phyloP scores from a whole-genome alignment of 1,140 invertebrate genomes.

The Drosophila serrata region DNA sequence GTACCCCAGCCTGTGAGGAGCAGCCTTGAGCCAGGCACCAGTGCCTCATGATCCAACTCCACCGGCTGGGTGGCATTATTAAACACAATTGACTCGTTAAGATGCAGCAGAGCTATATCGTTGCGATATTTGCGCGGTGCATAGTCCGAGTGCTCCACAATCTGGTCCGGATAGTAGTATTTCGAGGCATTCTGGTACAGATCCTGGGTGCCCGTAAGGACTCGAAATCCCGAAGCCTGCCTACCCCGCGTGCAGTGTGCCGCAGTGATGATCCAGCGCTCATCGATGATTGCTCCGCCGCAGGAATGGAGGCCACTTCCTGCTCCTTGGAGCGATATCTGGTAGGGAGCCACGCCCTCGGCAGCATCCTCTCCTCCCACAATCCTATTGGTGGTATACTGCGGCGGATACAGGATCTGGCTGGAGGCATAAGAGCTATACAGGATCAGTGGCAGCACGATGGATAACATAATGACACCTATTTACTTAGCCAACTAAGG shows the following conservation, averaged over 20 bases:
- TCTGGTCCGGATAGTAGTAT: slow-evolving; percentile 72
- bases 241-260: slow-evolving; percentile 84
- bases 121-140: slow-evolving; percentile 83
- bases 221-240: slow-evolving; percentile 45
- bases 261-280: slow-evolving; percentile 85
- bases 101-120: slow-evolving; percentile 86
- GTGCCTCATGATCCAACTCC: slow-evolving; percentile 51
- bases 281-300: slow-evolving; percentile 85
- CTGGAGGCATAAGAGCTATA: background rate
- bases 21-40: slow-evolving; percentile 72
- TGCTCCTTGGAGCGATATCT: slow-evolving; percentile 83
- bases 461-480: slow-evolving; percentile 18
- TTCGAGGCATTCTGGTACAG: slow-evolving; percentile 65
- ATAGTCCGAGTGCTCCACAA: slow-evolving; percentile 78
- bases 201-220: slow-evolving; percentile 77
- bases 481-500: background rate
- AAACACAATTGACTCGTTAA: slow-evolving; percentile 84
- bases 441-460: slow-evolving; percentile 17
- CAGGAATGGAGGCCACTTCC: slow-evolving; percentile 81
- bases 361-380: slow-evolving; percentile 85
- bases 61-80: slow-evolving; percentile 86
- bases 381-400: slow-evolving; percentile 73
- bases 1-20: slow-evolving; percentile 87
- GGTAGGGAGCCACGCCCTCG: slow-evolving; percentile 85
- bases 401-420: slow-evolving; percentile 69